phyloP scores from a whole-genome alignment of 1,140 invertebrate genomes.

The Bombus picipes region DNA sequence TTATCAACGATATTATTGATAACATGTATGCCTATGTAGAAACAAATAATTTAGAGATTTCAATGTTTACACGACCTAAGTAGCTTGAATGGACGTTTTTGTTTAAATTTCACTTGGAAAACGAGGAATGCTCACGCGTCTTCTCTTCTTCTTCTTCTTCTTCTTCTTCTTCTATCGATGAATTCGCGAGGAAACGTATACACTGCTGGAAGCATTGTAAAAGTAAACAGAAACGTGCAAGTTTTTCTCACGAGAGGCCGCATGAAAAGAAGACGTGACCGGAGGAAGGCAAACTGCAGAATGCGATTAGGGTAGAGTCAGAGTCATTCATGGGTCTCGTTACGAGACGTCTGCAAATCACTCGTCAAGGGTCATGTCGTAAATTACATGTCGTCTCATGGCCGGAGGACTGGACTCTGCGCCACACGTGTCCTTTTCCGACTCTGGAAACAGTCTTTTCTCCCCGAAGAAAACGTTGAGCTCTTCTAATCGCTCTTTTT shows the following conservation, averaged over 20 bases:
- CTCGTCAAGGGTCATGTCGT: slow-evolving; percentile 44
- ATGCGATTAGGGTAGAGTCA: slow-evolving; percentile 21
- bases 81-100: background rate
- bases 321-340: slow-evolving; percentile 29
- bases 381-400: slow-evolving; percentile 31
- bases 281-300: slow-evolving; percentile 21
- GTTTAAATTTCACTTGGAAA: background rate
- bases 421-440: background rate
- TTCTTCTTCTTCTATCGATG: background rate
- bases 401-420: background rate
- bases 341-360: slow-evolving; percentile 49
- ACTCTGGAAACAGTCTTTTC: background rate
- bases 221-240: slow-evolving; percentile 17
- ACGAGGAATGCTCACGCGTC: background rate
- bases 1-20: no score
- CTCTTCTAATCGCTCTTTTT: no score
- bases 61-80: background rate
- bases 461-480: background rate
- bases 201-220: background rate
- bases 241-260: slow-evolving; percentile 27
- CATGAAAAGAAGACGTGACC: background rate
- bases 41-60: background rate
- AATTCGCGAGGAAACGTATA: background rate
- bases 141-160: background rate
- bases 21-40: background rate